These are phyloP conservation scores for Rhagonycha lutea DNA, from an alignment of 2,888 invertebrate genomes.

Conservation along the genomic window DNA sequence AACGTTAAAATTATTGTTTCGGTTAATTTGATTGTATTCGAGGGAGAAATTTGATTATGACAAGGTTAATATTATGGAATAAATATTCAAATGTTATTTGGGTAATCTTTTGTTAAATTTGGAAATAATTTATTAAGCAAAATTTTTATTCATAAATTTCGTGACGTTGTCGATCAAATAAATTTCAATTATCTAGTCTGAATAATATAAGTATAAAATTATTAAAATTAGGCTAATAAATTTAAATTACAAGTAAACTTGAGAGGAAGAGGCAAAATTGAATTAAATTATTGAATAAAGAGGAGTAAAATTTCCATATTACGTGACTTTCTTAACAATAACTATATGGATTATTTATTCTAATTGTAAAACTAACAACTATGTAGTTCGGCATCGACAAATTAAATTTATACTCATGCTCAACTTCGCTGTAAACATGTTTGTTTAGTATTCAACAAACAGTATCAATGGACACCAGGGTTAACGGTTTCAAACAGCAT, in stretches of 20 bases:
- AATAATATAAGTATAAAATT: background rate
- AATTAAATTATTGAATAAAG: conserved; percentile 12
- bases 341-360: conserved; percentile 1
- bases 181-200: conserved; percentile 4
- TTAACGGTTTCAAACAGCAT: conserved; percentile 4
- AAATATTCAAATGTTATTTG: background rate
- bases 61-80: background rate
- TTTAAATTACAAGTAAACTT: conserved; percentile 2
- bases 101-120: background rate
- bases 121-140: background rate
- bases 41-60: background rate
- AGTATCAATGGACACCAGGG: conserved; percentile 12
- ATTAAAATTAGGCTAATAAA: conserved; percentile 1
- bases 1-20: background rate
- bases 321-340: conserved; percentile 11
- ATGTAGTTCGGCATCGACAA: conserved; percentile 2
- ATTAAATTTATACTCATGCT: conserved; percentile 10
- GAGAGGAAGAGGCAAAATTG: conserved; percentile 1
- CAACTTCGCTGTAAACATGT: conserved; percentile 11
- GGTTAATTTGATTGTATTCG: background rate
- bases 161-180: conserved; percentile 3
- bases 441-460: conserved; percentile 7
- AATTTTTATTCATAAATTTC: background rate
- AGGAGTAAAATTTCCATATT: conserved; percentile 13
- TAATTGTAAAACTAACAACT: conserved; percentile 7